Conservation (phyloP, 2,113 vertebrate genomes). For the Odobenus rosmarus region DNA sequence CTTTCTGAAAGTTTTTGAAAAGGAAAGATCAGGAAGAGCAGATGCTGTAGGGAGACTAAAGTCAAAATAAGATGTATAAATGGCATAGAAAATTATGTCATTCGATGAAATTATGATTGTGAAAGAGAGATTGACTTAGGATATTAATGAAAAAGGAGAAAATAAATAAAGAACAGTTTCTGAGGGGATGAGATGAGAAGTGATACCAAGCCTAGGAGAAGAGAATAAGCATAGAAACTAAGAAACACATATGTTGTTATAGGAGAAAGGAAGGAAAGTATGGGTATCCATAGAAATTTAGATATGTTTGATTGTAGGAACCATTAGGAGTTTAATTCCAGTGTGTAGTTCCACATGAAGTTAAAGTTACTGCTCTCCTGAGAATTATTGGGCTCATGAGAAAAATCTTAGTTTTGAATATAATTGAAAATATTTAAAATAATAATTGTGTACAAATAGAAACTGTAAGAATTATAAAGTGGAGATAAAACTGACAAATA, state of each 20-base stretch:
- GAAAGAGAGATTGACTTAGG: not conserved
- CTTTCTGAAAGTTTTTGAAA: not conserved
- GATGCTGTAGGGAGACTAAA: not conserved
- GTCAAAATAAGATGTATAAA: not conserved
- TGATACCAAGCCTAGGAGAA: not conserved
- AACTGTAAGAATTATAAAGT: not conserved
- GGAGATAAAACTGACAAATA: not conserved
- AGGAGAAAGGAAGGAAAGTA: not conserved
- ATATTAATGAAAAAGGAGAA: not conserved
- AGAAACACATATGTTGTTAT: not conserved
- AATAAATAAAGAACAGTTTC: not conserved
- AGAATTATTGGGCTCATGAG: not conserved
- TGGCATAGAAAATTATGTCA: not conserved
- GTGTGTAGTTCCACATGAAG: not conserved
- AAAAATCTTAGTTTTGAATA: not conserved
- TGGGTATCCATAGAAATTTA: not conserved
- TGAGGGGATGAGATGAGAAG: not conserved
- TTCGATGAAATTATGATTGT: not conserved
- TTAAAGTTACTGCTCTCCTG: not conserved
- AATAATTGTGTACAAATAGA: not conserved
- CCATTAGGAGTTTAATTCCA: not conserved
- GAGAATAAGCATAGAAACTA: not conserved
- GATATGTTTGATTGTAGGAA: not conserved
- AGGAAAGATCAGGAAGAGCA: not conserved
- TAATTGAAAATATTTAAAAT: not conserved